Evolutionary conservation across 2,797 vertebrate genomes (phyloP).

Genomic region (Sebastolobus altivelis): DNA sequence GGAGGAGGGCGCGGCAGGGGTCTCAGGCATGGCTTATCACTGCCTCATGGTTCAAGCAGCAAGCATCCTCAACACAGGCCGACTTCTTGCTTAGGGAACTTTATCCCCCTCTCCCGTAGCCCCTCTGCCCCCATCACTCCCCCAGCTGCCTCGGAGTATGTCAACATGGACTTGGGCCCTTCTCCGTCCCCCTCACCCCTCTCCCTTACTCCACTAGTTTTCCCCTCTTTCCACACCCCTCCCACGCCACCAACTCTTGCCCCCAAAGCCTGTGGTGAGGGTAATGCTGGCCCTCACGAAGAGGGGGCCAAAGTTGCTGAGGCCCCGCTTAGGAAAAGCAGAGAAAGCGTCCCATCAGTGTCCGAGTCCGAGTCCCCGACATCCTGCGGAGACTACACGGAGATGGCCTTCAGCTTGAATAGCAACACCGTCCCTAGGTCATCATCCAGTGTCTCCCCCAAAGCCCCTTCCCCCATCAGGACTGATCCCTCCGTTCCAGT

Average conservation of each 20-base stretch:
- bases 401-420: constrained; percentile 83
- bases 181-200: constrained; percentile 82
- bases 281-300: constrained; percentile 42
- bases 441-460: constrained; percentile 69
- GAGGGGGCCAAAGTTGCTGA: constrained; percentile 59
- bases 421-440: constrained; percentile 62
- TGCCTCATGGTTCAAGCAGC: constrained; percentile 65
- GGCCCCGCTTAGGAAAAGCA: constrained; percentile 60
- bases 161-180: constrained; percentile 82
- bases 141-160: constrained; percentile 77
- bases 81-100: constrained; percentile 79
- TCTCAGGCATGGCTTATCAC: constrained; percentile 68
- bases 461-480: constrained; percentile 77
- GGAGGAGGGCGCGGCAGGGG: constrained; percentile 59
- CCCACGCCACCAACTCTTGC: constrained; percentile 76
- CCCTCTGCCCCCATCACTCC: constrained; percentile 75
- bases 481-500: constrained; percentile 72
- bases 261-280: constrained; percentile 71
- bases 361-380: constrained; percentile 74
- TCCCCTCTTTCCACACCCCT: constrained; percentile 81
- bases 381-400: constrained; percentile 82
- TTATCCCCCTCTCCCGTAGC: constrained; percentile 75
- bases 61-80: constrained; percentile 75
- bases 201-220: constrained; percentile 79
- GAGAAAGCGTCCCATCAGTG: constrained; percentile 64